Evolutionary conservation across 2,888 invertebrate genomes (phyloP).

Genomic region (Tridacna gigas): DNA sequence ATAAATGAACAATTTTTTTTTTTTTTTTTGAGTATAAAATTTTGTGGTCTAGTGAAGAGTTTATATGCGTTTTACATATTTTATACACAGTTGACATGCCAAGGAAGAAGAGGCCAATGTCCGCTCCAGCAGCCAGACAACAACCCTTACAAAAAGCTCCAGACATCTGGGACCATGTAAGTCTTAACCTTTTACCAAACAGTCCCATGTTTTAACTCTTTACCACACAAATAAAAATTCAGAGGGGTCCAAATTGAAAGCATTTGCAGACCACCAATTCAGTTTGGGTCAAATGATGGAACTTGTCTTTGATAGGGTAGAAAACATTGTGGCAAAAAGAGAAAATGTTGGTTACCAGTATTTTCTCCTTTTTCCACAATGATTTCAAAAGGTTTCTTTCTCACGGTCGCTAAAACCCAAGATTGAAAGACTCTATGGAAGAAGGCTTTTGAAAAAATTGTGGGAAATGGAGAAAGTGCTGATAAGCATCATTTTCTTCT

Average conservation of each 20-base stretch:
- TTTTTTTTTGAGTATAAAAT: no score
- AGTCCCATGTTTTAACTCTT: no score
- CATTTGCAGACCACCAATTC: no score
- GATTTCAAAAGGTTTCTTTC: neutral
- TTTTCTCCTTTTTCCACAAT: neutral
- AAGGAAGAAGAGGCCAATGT: conserved; percentile 55
- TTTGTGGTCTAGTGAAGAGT: no score
- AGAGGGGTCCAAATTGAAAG: no score
- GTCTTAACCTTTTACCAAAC: conserved; percentile 9
- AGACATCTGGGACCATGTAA: conserved; percentile 78
- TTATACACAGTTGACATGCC: conserved; percentile 38
- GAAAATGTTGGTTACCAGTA: neutral
- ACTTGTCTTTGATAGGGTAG: neutral
- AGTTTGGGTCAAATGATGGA: no score
- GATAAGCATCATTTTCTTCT: no score
- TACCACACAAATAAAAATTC: no score
- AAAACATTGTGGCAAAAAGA: neutral
- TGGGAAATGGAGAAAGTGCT: no score
- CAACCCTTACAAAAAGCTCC: conserved; percentile 27
- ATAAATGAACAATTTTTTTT: no score
- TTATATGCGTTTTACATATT: no score
- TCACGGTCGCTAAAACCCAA: neutral
- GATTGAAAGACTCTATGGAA: neutral
- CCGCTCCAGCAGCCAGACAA: conserved; percentile 61
- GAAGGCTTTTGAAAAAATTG: neutral